Percentiles rank a stretch among this genome's conserved stretches.
Evolutionary conservation across 1,140 invertebrate genomes (phyloP).

Genomic region (Drosophila yakuba): DNA sequence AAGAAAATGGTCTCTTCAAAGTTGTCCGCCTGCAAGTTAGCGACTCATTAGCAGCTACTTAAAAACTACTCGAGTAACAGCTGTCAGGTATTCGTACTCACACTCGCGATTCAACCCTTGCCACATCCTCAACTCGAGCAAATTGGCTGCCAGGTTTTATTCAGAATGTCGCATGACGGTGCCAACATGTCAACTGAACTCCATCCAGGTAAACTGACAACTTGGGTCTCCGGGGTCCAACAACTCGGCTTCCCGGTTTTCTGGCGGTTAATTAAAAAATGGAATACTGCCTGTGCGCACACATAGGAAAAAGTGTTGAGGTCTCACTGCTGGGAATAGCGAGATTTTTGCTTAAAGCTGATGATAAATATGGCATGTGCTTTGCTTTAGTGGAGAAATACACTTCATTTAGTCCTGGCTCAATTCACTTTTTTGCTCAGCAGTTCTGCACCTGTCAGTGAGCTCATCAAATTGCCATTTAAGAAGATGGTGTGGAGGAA

Average conservation of each 20-base stretch:
- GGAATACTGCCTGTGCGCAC: conserved; percentile 25
- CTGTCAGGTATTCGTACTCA: conserved; percentile 53
- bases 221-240: conserved; percentile 32
- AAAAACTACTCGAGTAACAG: conserved; percentile 78
- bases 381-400: conserved; percentile 39
- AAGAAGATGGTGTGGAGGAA: conserved; percentile 42
- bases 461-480: conserved; percentile 80
- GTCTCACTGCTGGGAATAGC: conserved; percentile 24
- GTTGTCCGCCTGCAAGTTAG: conserved; percentile 45
- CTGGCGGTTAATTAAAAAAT: conserved; percentile 79
- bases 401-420: conserved; percentile 54
- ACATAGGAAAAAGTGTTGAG: conserved; percentile 41
- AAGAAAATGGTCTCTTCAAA: conserved; percentile 36
- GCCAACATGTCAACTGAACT: conserved; percentile 76
- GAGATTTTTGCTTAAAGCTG: conserved; percentile 31
- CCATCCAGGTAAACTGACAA: conserved; percentile 70
- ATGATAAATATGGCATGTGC: conserved; percentile 66
- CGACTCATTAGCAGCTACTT: conserved; percentile 79
- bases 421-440: conserved; percentile 8
- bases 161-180: conserved; percentile 69
- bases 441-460: conserved; percentile 60
- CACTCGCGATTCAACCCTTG: conserved; percentile 14
- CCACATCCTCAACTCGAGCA: neutral
- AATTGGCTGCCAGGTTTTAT: conserved; percentile 26
- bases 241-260: conserved; percentile 26